phyloP scores from a whole-genome alignment of 2,888 invertebrate genomes.

The Drosophila fulvimacula region DNA sequence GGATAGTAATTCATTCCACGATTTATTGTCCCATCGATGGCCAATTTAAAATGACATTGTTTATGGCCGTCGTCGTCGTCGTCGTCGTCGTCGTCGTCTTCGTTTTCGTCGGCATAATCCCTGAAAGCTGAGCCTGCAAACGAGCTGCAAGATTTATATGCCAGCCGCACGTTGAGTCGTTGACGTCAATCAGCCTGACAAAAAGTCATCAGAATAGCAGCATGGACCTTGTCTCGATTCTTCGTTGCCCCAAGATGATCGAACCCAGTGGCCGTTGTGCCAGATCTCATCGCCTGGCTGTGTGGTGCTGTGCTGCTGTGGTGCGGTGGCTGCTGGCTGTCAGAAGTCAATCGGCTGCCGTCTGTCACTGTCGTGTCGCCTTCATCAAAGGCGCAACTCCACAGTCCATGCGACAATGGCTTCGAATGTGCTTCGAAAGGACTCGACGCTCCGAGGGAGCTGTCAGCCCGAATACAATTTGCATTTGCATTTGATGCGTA shows the following conservation, averaged over 20 bases:
- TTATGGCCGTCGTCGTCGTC: conserved; percentile 60
- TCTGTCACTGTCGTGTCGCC: conserved; percentile 79
- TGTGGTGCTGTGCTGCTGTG: conserved; percentile 6
- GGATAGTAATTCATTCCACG: conserved; percentile 73
- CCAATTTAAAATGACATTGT: conserved; percentile 82
- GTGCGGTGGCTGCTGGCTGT: conserved; percentile 53
- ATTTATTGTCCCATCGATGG: conserved; percentile 79
- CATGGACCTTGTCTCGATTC: conserved; percentile 35
- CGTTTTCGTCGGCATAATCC: conserved; percentile 51
- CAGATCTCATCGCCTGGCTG: conserved; percentile 19
- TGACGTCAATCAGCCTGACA: conserved; percentile 83
- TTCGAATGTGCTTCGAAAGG: conserved; percentile 55
- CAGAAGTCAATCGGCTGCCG: conserved; percentile 79
- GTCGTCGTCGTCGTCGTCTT: conserved; percentile 19
- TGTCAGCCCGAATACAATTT: conserved; percentile 41
- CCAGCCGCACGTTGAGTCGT: conserved; percentile 74
- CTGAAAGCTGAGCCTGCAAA: conserved; percentile 57
- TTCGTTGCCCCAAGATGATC: conserved; percentile 39
- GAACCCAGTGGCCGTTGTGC: conserved; percentile 22
- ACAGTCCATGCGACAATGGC: conserved; percentile 67
- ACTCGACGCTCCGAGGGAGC: conserved; percentile 38
- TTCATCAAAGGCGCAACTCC: conserved; percentile 72
- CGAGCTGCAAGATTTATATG: conserved; percentile 77
- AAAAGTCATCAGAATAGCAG: conserved; percentile 82
- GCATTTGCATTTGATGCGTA: conserved; percentile 74